These are phyloP conservation scores for Dermolepida albohirtum DNA, from an alignment of 2,888 invertebrate species.

Conservation along the genomic window DNA sequence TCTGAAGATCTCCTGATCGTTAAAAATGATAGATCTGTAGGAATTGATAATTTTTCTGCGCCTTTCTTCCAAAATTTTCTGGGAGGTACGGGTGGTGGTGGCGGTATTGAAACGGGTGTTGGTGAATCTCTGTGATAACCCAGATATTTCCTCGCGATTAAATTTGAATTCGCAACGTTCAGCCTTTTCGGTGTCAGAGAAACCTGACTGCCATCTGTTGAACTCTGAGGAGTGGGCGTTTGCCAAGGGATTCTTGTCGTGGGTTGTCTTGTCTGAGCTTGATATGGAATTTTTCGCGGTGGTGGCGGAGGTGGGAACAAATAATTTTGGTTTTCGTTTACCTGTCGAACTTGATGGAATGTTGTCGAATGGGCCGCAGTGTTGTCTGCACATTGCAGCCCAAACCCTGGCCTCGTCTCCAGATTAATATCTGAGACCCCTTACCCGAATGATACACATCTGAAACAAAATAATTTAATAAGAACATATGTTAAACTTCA, in stretches of 20 bases:
- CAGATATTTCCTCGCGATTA: slow-evolving; percentile 51
- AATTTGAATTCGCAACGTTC: slow-evolving; percentile 52
- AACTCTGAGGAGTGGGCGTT: slow-evolving; percentile 23
- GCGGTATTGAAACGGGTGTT: slow-evolving; percentile 11
- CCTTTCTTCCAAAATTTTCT: slow-evolving; percentile 32
- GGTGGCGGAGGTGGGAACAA: slow-evolving; percentile 33
- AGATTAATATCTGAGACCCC: slow-evolving; percentile 45
- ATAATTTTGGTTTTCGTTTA: slow-evolving; percentile 34
- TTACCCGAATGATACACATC: slow-evolving; percentile 26
- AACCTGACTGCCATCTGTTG: slow-evolving; percentile 32
- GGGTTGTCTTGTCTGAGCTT: background rate
- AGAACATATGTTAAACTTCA: too few species aligned
- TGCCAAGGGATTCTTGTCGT: slow-evolving; percentile 25
- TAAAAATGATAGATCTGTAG: slow-evolving; percentile 7
- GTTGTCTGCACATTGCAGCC: slow-evolving; percentile 63
- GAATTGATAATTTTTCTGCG: slow-evolving; percentile 20
- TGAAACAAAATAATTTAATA: slow-evolving; percentile 31
- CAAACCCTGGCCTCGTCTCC: slow-evolving; percentile 51
- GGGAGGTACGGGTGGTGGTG: slow-evolving; percentile 26
- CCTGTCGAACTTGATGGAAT: slow-evolving; percentile 54
- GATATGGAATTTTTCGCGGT: background rate
- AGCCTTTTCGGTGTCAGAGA: slow-evolving; percentile 40
- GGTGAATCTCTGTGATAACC: slow-evolving; percentile 6
- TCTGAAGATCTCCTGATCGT: slow-evolving; percentile 46
- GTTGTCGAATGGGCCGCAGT: slow-evolving; percentile 60